Evolutionary conservation across 2,888 invertebrate genomes (phyloP).

Genomic region (Pyrocoelia pectoralis): DNA sequence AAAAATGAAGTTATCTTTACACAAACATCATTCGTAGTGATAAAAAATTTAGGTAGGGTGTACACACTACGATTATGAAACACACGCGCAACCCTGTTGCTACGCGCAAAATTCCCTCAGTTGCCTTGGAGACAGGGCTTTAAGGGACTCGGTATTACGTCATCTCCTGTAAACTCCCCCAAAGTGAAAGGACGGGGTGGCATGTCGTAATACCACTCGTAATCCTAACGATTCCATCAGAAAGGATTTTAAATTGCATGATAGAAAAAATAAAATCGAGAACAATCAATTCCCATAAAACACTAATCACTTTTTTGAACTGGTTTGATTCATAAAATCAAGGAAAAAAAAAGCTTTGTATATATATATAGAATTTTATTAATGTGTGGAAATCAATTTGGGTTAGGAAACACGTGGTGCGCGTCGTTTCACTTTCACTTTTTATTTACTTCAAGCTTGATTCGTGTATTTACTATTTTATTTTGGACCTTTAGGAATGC

Average conservation of each 20-base stretch:
- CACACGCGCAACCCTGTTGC: slow-evolving; percentile 37
- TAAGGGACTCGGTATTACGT: slow-evolving; percentile 39
- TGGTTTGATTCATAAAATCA: no score
- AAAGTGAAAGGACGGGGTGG: slow-evolving; percentile 21
- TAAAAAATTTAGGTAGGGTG: slow-evolving; percentile 23
- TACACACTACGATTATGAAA: slow-evolving; percentile 28
- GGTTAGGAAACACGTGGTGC: no score
- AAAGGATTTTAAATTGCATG: slow-evolving; percentile 25
- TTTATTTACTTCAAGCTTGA: no score
- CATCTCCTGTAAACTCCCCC: slow-evolving; percentile 36
- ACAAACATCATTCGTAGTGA: slow-evolving; percentile 18
- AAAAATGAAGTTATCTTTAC: slow-evolving; percentile 23
- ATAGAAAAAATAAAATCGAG: slow-evolving; percentile 14
- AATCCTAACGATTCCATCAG: slow-evolving; percentile 32
- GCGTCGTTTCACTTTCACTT: no score
- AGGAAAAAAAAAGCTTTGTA: no score
- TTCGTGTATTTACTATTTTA: no score
- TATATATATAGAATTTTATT: no score
- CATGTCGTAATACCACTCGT: slow-evolving; percentile 29
- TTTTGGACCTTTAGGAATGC: no score
- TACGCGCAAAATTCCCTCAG: slow-evolving; percentile 37
- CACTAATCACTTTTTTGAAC: no score
- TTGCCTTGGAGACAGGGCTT: slow-evolving; percentile 38
- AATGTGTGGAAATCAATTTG: no score
- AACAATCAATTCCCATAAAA: no score